Evolutionary conservation across 2,888 invertebrate genomes (phyloP).

Genomic region (Troides aeacus): DNA sequence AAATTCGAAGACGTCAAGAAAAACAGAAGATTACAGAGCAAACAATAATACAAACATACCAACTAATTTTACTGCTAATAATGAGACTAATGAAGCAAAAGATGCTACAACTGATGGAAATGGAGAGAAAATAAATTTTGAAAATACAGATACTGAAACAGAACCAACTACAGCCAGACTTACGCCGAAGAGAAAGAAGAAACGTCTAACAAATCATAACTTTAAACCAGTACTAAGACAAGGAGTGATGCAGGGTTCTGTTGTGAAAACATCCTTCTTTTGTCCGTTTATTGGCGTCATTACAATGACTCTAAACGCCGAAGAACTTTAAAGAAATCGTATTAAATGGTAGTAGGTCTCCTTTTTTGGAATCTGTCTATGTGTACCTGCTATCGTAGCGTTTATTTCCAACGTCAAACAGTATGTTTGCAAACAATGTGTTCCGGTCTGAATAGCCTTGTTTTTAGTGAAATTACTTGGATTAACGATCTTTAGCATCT

Average conservation of each 20-base stretch:
- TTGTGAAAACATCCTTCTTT: slow-evolving; percentile 53
- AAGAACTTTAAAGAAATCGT: slow-evolving; percentile 12
- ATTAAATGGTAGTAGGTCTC: too few species aligned
- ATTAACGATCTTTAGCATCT: too few species aligned
- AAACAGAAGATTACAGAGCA: slow-evolving; percentile 35
- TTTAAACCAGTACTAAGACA: slow-evolving; percentile 33
- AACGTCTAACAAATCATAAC: slow-evolving; percentile 19
- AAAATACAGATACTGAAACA: not conserved
- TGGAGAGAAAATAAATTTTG: not conserved
- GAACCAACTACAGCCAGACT: slow-evolving; percentile 19
- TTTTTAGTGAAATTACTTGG: too few species aligned
- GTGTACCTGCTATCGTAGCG: too few species aligned
- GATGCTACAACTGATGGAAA: slow-evolving; percentile 1
- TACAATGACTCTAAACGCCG: slow-evolving; percentile 44
- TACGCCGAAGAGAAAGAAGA: slow-evolving; percentile 32
- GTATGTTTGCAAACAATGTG: too few species aligned
- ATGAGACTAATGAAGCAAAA: slow-evolving; percentile 2
- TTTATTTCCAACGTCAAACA: too few species aligned
- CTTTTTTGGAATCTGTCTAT: too few species aligned
- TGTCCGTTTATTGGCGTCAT: slow-evolving; percentile 65
- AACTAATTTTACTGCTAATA: slow-evolving; percentile 4
- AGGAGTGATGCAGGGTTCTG: slow-evolving; percentile 30
- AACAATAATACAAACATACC: not conserved
- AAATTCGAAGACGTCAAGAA: slow-evolving; percentile 38
- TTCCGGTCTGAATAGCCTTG: too few species aligned